Evolutionary conservation across 92 coral and sea anemone species (phyloP).

Genomic region (Galaxea fascicularis): DNA sequence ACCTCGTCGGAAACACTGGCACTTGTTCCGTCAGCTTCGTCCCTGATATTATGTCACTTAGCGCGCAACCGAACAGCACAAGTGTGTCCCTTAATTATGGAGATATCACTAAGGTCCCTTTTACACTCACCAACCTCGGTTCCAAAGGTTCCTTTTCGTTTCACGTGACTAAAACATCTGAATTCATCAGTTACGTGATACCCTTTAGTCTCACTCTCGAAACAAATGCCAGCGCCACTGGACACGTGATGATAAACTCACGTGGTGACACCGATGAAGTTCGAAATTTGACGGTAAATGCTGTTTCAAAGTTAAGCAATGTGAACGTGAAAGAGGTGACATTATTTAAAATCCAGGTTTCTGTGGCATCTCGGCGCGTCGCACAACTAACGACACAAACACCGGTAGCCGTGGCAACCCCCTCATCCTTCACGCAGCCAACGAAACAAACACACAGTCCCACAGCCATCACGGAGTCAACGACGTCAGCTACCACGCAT

Average conservation of each 20-base stretch:
- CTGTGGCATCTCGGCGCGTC: not conserved
- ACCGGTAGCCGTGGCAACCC: conserved; percentile 34
- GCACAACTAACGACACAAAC: conserved; percentile 44
- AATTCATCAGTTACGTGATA: conserved; percentile 35
- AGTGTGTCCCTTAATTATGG: conserved; percentile 22
- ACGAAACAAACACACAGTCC: not conserved
- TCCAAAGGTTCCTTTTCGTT: conserved; percentile 44
- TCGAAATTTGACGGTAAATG: conserved; percentile 11
- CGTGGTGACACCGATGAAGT: not conserved
- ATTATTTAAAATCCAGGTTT: not conserved
- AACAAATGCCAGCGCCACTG: conserved; percentile 13
- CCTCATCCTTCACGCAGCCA: too few species aligned
- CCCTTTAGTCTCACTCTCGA: conserved; percentile 49
- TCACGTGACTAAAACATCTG: conserved; percentile 23
- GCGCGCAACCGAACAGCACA: conserved; percentile 18
- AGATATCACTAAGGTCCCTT: conserved; percentile 43
- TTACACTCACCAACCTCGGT: conserved; percentile 53
- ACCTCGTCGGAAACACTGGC: conserved; percentile 61
- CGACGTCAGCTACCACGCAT: conserved; percentile 7
- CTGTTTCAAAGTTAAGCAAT: conserved; percentile 20
- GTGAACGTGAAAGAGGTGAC: conserved; percentile 13
- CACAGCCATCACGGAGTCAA: not conserved
- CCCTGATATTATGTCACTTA: conserved; percentile 42
- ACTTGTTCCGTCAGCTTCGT: conserved; percentile 42
- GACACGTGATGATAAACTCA: conserved; percentile 34